These are phyloP conservation scores for Paramormyrops hopkinsi DNA, from an alignment of 2,797 vertebrate genomes.

Conservation along the genomic window DNA sequence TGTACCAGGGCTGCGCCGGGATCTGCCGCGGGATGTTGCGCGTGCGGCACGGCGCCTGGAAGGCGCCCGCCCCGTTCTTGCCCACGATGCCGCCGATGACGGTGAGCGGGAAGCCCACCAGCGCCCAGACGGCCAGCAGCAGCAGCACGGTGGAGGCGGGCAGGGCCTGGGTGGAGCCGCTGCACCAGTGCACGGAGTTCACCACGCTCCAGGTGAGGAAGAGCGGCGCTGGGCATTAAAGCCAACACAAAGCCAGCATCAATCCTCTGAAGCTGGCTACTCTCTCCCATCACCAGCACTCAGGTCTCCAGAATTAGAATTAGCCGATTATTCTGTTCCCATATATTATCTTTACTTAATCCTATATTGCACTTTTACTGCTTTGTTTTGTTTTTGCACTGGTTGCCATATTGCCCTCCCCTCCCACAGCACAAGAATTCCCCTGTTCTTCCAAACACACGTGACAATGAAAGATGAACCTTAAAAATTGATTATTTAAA, in stretches of 20 bases:
- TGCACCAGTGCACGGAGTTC: conserved; percentile 87
- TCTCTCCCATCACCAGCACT: neutral
- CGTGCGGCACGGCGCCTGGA: conserved; percentile 83
- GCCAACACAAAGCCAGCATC: neutral
- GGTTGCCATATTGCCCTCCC: neutral
- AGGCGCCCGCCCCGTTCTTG: conserved; percentile 76
- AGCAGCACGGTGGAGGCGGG: conserved; percentile 83
- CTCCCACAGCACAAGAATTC: neutral
- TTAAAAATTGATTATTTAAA: neutral
- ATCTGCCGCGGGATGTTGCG: conserved; percentile 86
- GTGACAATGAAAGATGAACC: neutral
- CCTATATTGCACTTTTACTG: neutral
- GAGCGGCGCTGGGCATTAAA: conserved; percentile 67
- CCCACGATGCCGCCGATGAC: conserved; percentile 88
- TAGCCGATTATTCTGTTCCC: neutral
- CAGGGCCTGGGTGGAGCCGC: conserved; percentile 84
- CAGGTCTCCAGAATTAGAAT: neutral
- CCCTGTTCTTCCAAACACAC: neutral
- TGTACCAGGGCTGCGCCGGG: conserved; percentile 85
- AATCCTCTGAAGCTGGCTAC: neutral
- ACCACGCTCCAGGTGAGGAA: conserved; percentile 89
- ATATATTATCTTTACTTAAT: neutral
- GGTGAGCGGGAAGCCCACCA: conserved; percentile 86
- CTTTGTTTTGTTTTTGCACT: neutral
- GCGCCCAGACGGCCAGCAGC: conserved; percentile 79